Evolutionary conservation across 2,113 vertebrate species (phyloP).

Genomic region (Ceratotherium simum): DNA sequence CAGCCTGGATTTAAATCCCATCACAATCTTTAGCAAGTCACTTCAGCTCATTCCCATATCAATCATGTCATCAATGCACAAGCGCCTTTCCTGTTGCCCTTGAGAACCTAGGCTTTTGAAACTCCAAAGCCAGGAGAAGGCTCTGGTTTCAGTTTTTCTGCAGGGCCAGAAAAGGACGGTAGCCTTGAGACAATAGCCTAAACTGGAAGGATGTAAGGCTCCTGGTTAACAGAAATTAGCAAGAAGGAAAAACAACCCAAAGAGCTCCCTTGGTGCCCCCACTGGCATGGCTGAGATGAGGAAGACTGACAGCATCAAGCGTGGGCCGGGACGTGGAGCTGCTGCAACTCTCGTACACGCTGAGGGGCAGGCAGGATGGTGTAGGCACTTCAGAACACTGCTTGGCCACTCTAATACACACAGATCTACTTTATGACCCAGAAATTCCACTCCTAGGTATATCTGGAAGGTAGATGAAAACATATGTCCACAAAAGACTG

Average conservation of each 20-base stretch:
- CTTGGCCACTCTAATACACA: background rate
- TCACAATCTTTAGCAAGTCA: background rate
- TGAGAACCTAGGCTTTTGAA: background rate
- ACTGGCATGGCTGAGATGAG: background rate
- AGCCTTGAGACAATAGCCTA: background rate
- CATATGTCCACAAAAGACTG: background rate
- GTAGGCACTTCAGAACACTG: background rate
- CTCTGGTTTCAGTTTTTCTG: background rate
- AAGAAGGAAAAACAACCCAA: background rate
- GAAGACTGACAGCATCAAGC: background rate
- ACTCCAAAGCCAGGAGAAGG: background rate
- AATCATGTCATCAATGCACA: background rate
- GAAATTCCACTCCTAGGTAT: background rate
- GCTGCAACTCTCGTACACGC: rapidly evolving
- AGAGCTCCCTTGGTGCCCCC: background rate
- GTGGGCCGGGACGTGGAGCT: background rate
- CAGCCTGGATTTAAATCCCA: background rate
- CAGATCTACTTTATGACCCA: background rate
- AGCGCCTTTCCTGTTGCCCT: background rate
- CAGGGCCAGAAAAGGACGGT: background rate
- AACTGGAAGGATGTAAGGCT: background rate
- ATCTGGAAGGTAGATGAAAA: background rate
- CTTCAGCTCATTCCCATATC: background rate
- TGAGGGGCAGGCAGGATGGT: background rate
- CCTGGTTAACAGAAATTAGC: background rate